These are phyloP conservation scores for Pandemis heparana DNA, from an alignment of 2,888 invertebrate genomes.

Conservation along the genomic window DNA sequence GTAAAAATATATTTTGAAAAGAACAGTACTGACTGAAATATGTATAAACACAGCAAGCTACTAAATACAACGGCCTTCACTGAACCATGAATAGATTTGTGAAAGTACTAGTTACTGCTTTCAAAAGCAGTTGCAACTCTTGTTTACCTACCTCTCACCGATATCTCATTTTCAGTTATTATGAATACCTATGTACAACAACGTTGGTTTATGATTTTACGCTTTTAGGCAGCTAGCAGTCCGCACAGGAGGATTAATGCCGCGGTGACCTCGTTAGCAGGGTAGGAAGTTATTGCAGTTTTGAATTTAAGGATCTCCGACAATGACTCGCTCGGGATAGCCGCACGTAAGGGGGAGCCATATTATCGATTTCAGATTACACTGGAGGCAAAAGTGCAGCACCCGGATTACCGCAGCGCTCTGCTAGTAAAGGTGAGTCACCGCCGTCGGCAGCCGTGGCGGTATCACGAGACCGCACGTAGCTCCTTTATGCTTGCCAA, in stretches of 20 bases:
- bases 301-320: conserved; percentile 20
- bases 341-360: conserved; percentile 45
- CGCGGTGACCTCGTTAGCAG: background rate
- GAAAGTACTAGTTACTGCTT: too few species aligned
- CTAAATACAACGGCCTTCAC: too few species aligned
- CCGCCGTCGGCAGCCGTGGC: conserved; percentile 46
- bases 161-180: background rate
- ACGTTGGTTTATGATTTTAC: background rate
- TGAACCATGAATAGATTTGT: too few species aligned
- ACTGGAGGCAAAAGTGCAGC: conserved; percentile 57
- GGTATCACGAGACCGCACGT: conserved; percentile 47
- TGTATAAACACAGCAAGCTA: too few species aligned
- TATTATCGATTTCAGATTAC: conserved; percentile 65
- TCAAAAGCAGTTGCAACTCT: background rate
- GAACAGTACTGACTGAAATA: too few species aligned
- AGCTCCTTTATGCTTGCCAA: conserved; percentile 49
- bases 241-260: background rate
- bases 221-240: background rate
- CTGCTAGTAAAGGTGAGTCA: conserved; percentile 43
- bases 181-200: background rate
- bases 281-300: conserved; percentile 7
- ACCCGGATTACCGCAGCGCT: conserved; percentile 51
- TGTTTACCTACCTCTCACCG: background rate
- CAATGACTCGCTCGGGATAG: conserved; percentile 42
- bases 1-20: too few species aligned